phyloP scores from a whole-genome alignment of 2,888 invertebrate genomes.

The Sphaerophoria rueppellii region DNA sequence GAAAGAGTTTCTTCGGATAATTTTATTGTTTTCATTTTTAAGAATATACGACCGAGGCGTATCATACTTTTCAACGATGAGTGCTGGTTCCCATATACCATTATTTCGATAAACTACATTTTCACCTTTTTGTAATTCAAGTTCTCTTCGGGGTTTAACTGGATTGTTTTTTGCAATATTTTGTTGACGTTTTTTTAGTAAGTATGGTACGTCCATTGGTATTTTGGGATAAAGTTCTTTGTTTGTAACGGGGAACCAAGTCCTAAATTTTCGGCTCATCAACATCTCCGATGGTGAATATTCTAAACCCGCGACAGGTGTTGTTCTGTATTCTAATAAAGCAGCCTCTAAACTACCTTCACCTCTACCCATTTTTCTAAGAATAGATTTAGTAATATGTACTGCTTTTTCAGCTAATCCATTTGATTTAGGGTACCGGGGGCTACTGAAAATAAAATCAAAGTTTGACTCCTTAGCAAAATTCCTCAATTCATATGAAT shows the following conservation, averaged over 20 bases:
- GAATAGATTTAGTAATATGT: slow-evolving; percentile 41
- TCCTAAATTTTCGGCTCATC: slow-evolving; percentile 23
- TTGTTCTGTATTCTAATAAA: slow-evolving; percentile 30
- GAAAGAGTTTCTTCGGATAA: slow-evolving; percentile 38
- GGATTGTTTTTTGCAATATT: slow-evolving; percentile 1
- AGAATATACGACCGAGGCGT: slow-evolving; percentile 11
- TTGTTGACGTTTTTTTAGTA: slow-evolving; percentile 5
- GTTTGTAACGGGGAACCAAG: slow-evolving; percentile 25
- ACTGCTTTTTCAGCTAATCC: slow-evolving; percentile 47
- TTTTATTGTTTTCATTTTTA: slow-evolving; percentile 28
- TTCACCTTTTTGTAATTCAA: slow-evolving; percentile 9
- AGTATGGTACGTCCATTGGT: slow-evolving; percentile 6
- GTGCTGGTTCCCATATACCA: slow-evolving; percentile 29
- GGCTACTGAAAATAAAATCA: slow-evolving; percentile 49
- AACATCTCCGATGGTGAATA: slow-evolving; percentile 1
- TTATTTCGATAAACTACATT: slow-evolving; percentile 34
- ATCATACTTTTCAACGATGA: not conserved
- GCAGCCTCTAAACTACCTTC: slow-evolving; percentile 37
- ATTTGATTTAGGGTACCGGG: slow-evolving; percentile 39
- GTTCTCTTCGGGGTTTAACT: not conserved
- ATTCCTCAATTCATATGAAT: slow-evolving; percentile 39
- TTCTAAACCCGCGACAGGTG: not conserved
- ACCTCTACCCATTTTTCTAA: slow-evolving; percentile 26
- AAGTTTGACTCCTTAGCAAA: slow-evolving; percentile 41
- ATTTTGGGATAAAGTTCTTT: slow-evolving; percentile 23